Base-by-base conservation (phyloP, 2,797 vertebrate species). In the Lutra lutra region DNA sequence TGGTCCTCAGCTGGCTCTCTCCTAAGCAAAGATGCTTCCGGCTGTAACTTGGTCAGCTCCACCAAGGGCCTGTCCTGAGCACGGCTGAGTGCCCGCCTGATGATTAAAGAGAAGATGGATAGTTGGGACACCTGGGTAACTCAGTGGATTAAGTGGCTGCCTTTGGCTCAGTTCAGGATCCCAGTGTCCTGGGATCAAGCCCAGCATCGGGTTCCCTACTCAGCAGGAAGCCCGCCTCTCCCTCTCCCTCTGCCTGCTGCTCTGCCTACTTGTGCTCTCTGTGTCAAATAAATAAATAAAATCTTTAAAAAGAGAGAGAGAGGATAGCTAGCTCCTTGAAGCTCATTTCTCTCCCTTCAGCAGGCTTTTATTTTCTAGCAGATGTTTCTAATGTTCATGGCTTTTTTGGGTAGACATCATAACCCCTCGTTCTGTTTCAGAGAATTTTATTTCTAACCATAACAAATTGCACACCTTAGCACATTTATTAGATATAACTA, bases 41-140 rank as follows among this genome's bases (percentile, higher is more conserved):
- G 88, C 72, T 97, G 97, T 94, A 94, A 96, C 72, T 48, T 38
- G 88, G 97, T 95, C 98, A 98, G 80, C 38, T 17, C 51, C 54
- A 91, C 77, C 54, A 60, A 46, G 72, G 40, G 70, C 13, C 70
- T 27, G 38, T 75, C 40, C 25, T 29, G 72, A 46, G 72, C 40
- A 46, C 0, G 1, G 40, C 3, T 46, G 43, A 75, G 66, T 96
- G 88, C 84, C 96, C 85, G 62, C 91, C 62, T 18, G 7, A 86
- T 84, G 60, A 92, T 54, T 48, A 85, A 87, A 77, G 13, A 68
- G 40, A 51, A 62, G 46, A 35, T 66, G 29, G 64, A 32, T 51
- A 77, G 51, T 29, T 29, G 60, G 60, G 60, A 29, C 25, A 62
- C 27, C 60, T 62, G 60, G 27, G 27, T 14, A 12, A 4, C 10